Conservation (phyloP, 1,140 invertebrate genomes). For the Cheumatopsyche charites region DNA sequence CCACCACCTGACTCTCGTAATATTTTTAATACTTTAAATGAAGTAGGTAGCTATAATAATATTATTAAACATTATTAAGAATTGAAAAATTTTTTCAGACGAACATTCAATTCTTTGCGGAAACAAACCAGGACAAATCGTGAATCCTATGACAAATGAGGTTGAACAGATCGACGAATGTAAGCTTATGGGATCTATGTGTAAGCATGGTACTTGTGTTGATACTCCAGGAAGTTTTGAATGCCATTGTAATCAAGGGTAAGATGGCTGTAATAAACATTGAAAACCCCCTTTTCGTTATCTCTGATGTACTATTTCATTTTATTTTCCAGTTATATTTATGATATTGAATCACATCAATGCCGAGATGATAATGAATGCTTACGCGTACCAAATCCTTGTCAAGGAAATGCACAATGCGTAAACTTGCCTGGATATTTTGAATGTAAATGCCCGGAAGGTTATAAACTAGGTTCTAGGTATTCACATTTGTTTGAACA, state of each 20-base stretch:
- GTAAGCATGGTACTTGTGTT: slow-evolving; percentile 81
- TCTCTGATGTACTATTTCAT: neutral
- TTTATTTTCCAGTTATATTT: slow-evolving; percentile 69
- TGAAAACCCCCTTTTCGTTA: neutral
- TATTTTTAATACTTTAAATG: neutral
- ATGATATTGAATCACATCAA: slow-evolving; percentile 77
- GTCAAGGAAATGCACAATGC: slow-evolving; percentile 80
- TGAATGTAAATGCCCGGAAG: slow-evolving; percentile 77
- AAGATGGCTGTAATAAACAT: slow-evolving; percentile 12
- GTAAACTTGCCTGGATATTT: slow-evolving; percentile 75
- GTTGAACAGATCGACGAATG: slow-evolving; percentile 83
- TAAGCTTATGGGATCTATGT: slow-evolving; percentile 80
- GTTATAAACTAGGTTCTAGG: slow-evolving; percentile 73
- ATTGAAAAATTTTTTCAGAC: slow-evolving; percentile 52
- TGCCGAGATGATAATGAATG: slow-evolving; percentile 78
- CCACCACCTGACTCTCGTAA: slow-evolving; percentile 70
- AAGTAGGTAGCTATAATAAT: neutral
- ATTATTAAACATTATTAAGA: neutral
- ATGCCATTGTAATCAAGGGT: slow-evolving; percentile 77
- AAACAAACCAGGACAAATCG: slow-evolving; percentile 70
- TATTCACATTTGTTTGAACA: slow-evolving; percentile 50
- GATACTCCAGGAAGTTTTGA: slow-evolving; percentile 86
- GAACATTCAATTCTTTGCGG: slow-evolving; percentile 70
- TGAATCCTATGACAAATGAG: slow-evolving; percentile 78
- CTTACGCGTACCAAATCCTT: slow-evolving; percentile 65